These are phyloP conservation scores for Gymnocheta viridis DNA, from an alignment of 2,888 invertebrate genomes.

Conservation along the genomic window DNA sequence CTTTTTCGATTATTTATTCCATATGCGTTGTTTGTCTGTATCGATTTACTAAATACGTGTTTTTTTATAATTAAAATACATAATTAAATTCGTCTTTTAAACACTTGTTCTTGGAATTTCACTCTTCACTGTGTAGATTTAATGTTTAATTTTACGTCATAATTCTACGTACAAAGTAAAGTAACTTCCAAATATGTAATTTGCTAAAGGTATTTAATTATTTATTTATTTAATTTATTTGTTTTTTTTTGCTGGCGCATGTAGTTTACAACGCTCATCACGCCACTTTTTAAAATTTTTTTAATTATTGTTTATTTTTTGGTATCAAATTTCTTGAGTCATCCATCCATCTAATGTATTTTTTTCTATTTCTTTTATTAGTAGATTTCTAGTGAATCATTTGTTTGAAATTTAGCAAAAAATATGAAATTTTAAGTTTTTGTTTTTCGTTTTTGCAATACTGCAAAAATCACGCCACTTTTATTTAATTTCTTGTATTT, in stretches of 20 bases:
- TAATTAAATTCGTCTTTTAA: neutral
- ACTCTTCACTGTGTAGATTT: neutral
- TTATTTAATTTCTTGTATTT: neutral
- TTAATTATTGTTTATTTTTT: constrained; percentile 27
- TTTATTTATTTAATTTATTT: neutral
- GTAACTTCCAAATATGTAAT: neutral
- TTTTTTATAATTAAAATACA: no score
- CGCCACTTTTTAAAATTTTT: constrained; percentile 58
- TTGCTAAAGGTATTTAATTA: neutral
- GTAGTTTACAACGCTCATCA: constrained; percentile 37
- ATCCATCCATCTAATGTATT: neutral
- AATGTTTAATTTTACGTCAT: neutral
- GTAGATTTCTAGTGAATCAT: constrained; percentile 50
- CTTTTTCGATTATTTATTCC: no score
- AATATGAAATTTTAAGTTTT: constrained; percentile 8
- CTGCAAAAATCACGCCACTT: constrained; percentile 52
- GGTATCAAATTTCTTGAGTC: constrained; percentile 36
- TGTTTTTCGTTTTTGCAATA: neutral
- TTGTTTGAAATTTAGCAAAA: constrained; percentile 36
- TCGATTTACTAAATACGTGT: no score
- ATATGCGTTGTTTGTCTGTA: no score
- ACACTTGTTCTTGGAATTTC: neutral
- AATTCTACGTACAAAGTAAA: neutral
- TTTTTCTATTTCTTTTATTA: constrained; percentile 3
- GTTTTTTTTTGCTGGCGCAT: constrained; percentile 3